Evolutionary conservation across 2,888 invertebrate genomes (phyloP), one percentile per base, ranked within the genome.

Genomic region (Prenolepis imparis): DNA sequence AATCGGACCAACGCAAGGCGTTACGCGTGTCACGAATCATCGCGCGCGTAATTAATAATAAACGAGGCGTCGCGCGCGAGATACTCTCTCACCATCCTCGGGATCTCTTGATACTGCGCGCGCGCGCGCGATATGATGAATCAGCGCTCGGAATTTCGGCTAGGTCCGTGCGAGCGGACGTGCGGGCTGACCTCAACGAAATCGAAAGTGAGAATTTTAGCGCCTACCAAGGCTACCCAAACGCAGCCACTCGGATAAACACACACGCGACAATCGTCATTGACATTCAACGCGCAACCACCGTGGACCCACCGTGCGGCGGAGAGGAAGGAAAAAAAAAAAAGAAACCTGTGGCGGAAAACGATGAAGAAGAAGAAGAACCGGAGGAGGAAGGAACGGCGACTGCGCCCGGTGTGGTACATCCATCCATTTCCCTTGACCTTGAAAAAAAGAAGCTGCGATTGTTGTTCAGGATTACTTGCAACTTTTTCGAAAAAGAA

Each of bases 201-300:
- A 88, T 84, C 83, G 89, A 93, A 91, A 92, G 93, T 92, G 93
- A 88, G 92, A 93, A 91, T 93, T 93, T 92, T 93, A 93, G 91
- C 93, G 92, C 93, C 90, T 92, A 83, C 83, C 93, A 93, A 93
- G 93, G 93, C 90, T 91, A 87, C 90, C 88, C 89, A 91, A 91
- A 92, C 83, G 84, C 87, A 87, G 84, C 73, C 87, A 74, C 77
- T 70, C 87, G 87, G 83, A 88, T 85, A 85, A 87, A 87, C 84
- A 84, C 64, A 74, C 83, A 64, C 64, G 67, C 70, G 66, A 63
- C 73, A 57, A 59, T 68, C 75, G 75, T 84, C 89, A 89, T 89
- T 90, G 90, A 91, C 86, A 91, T 90, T 91, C 86, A 82, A 84
- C 86, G 61, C 83, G 80, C 82, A 73, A 83, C 73, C 87, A 21